Conservation (phyloP, 2,888 invertebrate species). For the Oscheius sp. region DNA sequence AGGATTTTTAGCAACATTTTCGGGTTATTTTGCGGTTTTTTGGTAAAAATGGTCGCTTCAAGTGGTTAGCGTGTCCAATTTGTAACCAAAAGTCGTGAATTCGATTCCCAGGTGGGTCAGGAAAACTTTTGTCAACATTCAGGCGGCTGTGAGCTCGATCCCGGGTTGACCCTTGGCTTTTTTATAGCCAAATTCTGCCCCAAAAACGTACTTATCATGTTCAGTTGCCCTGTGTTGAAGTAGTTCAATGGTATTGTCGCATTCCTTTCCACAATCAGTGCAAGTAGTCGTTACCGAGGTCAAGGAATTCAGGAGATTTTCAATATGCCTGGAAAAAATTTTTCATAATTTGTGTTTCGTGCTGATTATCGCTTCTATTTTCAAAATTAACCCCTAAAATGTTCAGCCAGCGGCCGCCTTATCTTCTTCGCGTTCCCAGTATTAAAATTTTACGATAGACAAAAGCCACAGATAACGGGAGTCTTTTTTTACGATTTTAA, state of each 20-base stretch:
- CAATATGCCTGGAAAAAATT: conserved; percentile 36
- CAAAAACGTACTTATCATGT: conserved; percentile 26
- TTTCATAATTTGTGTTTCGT: not conserved
- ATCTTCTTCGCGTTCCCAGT: not conserved
- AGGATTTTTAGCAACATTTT: too few species aligned
- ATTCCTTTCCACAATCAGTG: conserved; percentile 40
- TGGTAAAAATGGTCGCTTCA: too few species aligned
- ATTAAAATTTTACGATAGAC: not conserved
- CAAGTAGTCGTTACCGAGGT: conserved; percentile 26
- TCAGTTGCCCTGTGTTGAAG: conserved; percentile 43
- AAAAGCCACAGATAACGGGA: not conserved
- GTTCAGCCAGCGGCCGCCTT: not conserved
- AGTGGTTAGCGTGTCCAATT: too few species aligned
- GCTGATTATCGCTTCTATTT: too few species aligned
- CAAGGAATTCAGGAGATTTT: conserved; percentile 27
- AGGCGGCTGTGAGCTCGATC: not conserved
- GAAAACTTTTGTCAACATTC: too few species aligned
- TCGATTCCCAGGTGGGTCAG: too few species aligned
- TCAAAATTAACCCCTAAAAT: too few species aligned
- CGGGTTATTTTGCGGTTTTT: too few species aligned
- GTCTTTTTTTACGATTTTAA: too few species aligned
- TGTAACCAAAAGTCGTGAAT: too few species aligned
- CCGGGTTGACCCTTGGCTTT: not conserved
- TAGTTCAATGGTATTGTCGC: conserved; percentile 32
- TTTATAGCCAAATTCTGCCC: conserved; percentile 8